Evolutionary conservation across 1,140 invertebrate species (phyloP).

Genomic region (Maniola jurtina): DNA sequence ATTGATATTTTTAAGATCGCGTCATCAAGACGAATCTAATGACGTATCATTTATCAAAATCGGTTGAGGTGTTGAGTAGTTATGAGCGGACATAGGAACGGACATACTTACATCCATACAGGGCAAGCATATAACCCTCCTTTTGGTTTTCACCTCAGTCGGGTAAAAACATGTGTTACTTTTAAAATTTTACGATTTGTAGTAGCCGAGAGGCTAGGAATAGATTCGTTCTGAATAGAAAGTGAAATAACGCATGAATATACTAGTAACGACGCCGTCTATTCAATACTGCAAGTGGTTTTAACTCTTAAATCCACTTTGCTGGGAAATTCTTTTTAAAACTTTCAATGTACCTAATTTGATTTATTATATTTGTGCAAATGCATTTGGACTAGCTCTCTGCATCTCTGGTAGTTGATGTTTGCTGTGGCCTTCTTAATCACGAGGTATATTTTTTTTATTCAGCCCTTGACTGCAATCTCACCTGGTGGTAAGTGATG

Average conservation of each 20-base stretch:
- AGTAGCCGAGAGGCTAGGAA: not conserved
- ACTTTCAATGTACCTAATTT: not conserved
- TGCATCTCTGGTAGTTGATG: not conserved
- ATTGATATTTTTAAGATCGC: too few relatives aligned
- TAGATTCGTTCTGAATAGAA: constrained; percentile 4
- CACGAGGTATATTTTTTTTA: too few relatives aligned
- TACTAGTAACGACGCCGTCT: not conserved
- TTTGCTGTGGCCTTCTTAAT: too few relatives aligned
- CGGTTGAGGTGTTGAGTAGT: too few relatives aligned
- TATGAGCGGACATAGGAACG: too few relatives aligned
- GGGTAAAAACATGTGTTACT: not conserved
- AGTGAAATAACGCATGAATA: constrained; percentile 3
- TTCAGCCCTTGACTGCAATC: too few relatives aligned
- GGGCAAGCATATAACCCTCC: too few relatives aligned
- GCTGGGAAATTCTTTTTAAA: not conserved
- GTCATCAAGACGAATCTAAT: too few relatives aligned
- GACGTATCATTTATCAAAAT: too few relatives aligned
- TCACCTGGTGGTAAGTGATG: too few relatives aligned
- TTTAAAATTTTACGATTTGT: constrained; percentile 15
- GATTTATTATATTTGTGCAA: not conserved
- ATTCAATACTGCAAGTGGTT: constrained; percentile 1
- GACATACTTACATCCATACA: too few relatives aligned
- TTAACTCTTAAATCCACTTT: constrained; percentile 3
- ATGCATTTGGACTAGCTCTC: not conserved
- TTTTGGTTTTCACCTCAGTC: too few relatives aligned